Base-by-base conservation (phyloP, 1,140 invertebrate species). In the Lasioglossum baleicum region DNA sequence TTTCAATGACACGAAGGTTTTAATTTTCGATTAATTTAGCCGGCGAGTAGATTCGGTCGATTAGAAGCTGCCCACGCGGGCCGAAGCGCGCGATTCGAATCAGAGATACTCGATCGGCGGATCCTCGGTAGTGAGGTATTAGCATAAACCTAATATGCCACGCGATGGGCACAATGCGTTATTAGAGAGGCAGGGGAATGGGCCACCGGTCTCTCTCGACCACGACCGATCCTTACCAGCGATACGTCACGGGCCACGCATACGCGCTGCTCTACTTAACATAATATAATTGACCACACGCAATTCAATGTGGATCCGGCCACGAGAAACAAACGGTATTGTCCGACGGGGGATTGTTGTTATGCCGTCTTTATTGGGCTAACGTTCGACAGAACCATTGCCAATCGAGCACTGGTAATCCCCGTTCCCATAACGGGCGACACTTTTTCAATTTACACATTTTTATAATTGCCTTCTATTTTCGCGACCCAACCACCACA, bases 221-320 rank as follows among this genome's bases (percentile, higher is more conserved):
- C 76, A 51, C 51, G 51, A 69, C 26, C 78, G 83, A 86, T 86
- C 80, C 60, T 61, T 61, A n/a, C 63, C 42, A 17, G 22, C 44
- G 84, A 86, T 86, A 86, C 84, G 83, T 86, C 84, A 86, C 73
- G 79, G 75, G 35, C 70, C 81, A 82, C 80, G 84, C 83, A 76
- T 84, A 53, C 51, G 51, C 51, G 51, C 51, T 53, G 87, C 87
- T 88, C 87, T 88, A 88, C 80, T 88, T 88, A 88, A 88, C 87
- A 88, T 88, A 88, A 88, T 88, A 88, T 88, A 88, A 88, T 88
- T 88, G 87, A 88, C 87, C 87, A 81, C 87, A 86, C 84, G 86
- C 87, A 68, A 88, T 88, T 88, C 87, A 84, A 88, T 86, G 85
- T 79, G 82, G 51, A 17, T 81, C 83, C 68, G 68, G 51, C 17